A percentile compares a stretch with the other conserved stretches of the same genome.
Evolutionary conservation across 2,888 invertebrate genomes (phyloP).

Genomic region (Iphiclides podalirius): DNA sequence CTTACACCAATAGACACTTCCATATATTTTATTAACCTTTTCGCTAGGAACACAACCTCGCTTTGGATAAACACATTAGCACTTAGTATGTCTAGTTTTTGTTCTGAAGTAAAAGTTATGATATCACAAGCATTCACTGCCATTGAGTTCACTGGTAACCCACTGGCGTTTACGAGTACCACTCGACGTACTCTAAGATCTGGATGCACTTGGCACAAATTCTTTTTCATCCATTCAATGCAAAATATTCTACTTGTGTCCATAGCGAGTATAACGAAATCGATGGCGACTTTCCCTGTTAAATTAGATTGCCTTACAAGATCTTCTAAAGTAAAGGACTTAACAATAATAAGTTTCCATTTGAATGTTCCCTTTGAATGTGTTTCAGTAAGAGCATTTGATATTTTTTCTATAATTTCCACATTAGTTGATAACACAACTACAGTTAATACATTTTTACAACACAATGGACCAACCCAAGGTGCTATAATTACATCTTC

Average conservation of each 20-base stretch:
- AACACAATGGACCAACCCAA: slow-evolving; percentile 63
- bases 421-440: slow-evolving; percentile 60
- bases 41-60: slow-evolving; percentile 52
- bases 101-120: slow-evolving; percentile 52
- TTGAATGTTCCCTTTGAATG: slow-evolving; percentile 52
- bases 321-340: slow-evolving; percentile 54
- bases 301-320: slow-evolving; percentile 50
- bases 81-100: slow-evolving; percentile 58
- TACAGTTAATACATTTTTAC: slow-evolving; percentile 56
- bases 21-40: slow-evolving; percentile 57
- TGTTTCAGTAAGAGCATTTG: slow-evolving; percentile 54
- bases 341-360: slow-evolving; percentile 62
- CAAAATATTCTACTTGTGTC: slow-evolving; percentile 64
- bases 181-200: slow-evolving; percentile 61
- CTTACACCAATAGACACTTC: slow-evolving; percentile 63
- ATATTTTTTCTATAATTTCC: slow-evolving; percentile 59
- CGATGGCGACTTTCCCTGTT: slow-evolving; percentile 61
- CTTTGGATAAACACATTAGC: slow-evolving; percentile 54
- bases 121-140: slow-evolving; percentile 58
- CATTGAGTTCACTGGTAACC: slow-evolving; percentile 59
- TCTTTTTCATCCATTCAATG: slow-evolving; percentile 60
- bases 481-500: slow-evolving; percentile 53
- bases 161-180: slow-evolving; percentile 64
- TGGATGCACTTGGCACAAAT: slow-evolving; percentile 59
- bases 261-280: slow-evolving; percentile 63